These are phyloP conservation scores for Drosophila lini DNA, from an alignment of 1,140 invertebrate genomes.

Conservation along the genomic window DNA sequence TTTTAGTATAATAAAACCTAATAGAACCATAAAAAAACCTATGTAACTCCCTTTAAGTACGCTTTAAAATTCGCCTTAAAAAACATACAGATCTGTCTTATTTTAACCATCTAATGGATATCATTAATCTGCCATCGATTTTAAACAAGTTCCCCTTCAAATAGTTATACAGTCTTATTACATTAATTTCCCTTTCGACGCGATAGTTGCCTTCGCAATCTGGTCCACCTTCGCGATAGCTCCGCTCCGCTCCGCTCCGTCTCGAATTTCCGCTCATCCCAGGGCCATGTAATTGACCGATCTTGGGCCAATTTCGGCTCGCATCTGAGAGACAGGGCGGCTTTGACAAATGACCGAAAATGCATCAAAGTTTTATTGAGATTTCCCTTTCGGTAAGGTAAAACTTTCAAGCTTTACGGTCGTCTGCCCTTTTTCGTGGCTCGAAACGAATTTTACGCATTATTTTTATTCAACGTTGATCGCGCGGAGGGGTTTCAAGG, in stretches of 20 bases:
- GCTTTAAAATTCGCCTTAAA: not conserved
- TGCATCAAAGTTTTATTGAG: conserved; percentile 62
- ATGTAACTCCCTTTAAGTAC: conserved; percentile 1
- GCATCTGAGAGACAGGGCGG: conserved; percentile 26
- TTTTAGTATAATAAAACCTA: too few relatives aligned
- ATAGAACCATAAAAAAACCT: too few relatives aligned
- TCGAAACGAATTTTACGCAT: conserved; percentile 67
- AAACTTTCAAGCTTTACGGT: conserved; percentile 53
- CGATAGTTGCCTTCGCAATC: conserved; percentile 1
- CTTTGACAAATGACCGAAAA: conserved; percentile 70
- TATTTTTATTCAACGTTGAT: conserved; percentile 31
- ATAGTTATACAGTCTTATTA: not conserved
- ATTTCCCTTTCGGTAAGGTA: conserved; percentile 63
- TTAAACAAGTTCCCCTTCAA: conserved; percentile 1
- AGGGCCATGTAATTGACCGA: conserved; percentile 32
- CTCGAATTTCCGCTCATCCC: conserved; percentile 8
- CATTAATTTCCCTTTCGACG: conserved; percentile 2
- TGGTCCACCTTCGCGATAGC: conserved; percentile 1
- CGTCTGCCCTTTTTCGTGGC: conserved; percentile 26
- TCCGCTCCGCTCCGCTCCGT: not conserved
- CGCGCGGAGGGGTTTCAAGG: not conserved
- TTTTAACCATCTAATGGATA: conserved; percentile 2
- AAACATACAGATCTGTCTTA: not conserved
- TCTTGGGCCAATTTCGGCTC: conserved; percentile 52
- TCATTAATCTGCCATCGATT: conserved; percentile 9